Evolutionary conservation across 2,888 invertebrate species (phyloP).

Genomic region (Ctenicera cuprea): DNA sequence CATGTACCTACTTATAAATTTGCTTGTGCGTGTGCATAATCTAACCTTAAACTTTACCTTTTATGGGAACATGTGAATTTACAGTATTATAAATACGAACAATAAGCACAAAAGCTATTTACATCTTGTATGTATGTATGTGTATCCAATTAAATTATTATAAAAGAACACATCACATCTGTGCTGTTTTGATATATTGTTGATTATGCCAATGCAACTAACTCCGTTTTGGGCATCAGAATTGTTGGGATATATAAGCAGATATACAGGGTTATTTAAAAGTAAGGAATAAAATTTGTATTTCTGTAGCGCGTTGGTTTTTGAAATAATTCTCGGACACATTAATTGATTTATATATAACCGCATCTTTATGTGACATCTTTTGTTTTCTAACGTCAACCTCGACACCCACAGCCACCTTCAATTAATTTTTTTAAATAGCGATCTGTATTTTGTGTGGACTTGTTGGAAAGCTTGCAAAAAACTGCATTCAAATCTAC

Average conservation of each 20-base stretch:
- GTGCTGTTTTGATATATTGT: constrained; percentile 44
- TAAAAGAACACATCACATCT: constrained; percentile 42
- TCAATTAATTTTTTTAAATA: too few relatives aligned
- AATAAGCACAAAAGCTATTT: constrained; percentile 37
- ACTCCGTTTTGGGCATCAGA: constrained; percentile 11
- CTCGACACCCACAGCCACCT: too few relatives aligned
- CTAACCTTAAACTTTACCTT: constrained; percentile 41
- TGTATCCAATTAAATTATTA: constrained; percentile 46
- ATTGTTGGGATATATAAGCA: constrained; percentile 9
- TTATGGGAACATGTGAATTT: constrained; percentile 38
- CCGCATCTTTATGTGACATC: too few relatives aligned
- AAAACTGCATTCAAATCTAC: too few relatives aligned
- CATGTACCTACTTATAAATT: constrained; percentile 2
- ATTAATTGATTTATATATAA: too few relatives aligned
- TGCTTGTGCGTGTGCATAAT: background rate
- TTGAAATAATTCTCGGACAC: too few relatives aligned
- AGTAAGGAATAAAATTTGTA: too few relatives aligned
- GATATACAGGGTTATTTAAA: constrained; percentile 8
- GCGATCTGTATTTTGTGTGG: too few relatives aligned
- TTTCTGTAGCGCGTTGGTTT: too few relatives aligned
- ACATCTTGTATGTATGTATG: constrained; percentile 39
- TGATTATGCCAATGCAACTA: background rate
- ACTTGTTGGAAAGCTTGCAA: too few relatives aligned
- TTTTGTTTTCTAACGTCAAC: too few relatives aligned
- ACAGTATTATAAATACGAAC: constrained; percentile 40